Base-by-base conservation (phyloP, 2,113 vertebrate species). In the Microcebus jonahi region DNA sequence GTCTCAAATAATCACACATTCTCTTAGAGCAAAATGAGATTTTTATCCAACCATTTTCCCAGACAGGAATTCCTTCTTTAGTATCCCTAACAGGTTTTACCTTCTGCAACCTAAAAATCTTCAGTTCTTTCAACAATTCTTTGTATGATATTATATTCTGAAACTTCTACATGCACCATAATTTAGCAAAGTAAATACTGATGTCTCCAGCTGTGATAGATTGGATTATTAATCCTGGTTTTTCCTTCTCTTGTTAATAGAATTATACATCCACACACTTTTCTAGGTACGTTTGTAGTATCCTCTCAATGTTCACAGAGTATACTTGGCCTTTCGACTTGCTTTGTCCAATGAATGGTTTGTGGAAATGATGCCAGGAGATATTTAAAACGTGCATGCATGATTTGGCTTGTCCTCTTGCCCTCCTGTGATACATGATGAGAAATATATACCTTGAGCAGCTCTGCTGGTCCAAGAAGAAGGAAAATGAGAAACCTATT, bases 341-440 rank as follows among this genome's bases (percentile, higher is more conserved):
- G 17, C 6, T 71, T 73, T 90, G 21, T 31, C 18, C 34, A 92
- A 55, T 86, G 6, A 88, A 80, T 77, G 0, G 3, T 70, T 34
- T 76, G 20, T 70, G 9, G 3, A 77, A 77, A 83, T 57, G 6
- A 90, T 95, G 31, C 8, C 61, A 82, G 21, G 25, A 61, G 34
- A 71, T 91, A 8, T 25, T 89, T 67, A 77, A 81, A 91, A 71
- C 29, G 1, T 59, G 15, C n/a, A 9, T 42, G 8, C 5, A 59
- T 92, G 31, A 75, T 88, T 76, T 97, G 59, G 8, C 31, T 77
- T 95, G 13, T 79, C n/a, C 2, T 77, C 8, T 57, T 97, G 15
- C 8, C 10, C 5, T 91, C 6, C 14, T 95, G 63, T 71, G 42
- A 61, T 61, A 8, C 10, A 36, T 27, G 10, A 75, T 75, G 34